Percentiles rank a stretch among this genome's conserved stretches.
These are phyloP conservation scores for Ariolimax columbianus DNA, from an alignment of 2,888 invertebrate genomes.

Conservation along the genomic window DNA sequence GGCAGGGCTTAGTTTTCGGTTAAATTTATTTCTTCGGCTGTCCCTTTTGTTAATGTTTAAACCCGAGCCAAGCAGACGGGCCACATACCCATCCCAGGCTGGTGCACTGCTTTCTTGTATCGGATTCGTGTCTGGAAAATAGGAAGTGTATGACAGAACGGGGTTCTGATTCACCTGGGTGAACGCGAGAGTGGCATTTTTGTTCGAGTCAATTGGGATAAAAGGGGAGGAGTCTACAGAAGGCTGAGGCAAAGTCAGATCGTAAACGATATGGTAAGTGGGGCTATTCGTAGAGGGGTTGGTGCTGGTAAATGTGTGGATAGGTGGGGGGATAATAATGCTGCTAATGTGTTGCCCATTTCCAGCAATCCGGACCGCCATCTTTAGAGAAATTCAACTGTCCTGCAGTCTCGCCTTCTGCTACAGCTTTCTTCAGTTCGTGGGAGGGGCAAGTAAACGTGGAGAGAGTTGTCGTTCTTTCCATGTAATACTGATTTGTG, in stretches of 20 bases:
- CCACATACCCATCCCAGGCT: background rate
- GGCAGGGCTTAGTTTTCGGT: background rate
- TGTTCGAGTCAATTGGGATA: background rate
- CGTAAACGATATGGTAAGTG: conserved; percentile 35
- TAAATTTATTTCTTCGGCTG: background rate
- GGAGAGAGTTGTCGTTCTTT: too few relatives aligned
- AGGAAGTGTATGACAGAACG: background rate
- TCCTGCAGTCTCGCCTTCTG: too few relatives aligned
- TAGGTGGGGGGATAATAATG: conserved; percentile 27
- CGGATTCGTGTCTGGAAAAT: background rate
- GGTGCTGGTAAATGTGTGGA: conserved; percentile 24
- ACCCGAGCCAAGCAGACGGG: background rate
- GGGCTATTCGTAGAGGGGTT: conserved; percentile 31
- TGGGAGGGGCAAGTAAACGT: too few relatives aligned
- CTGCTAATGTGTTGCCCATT: background rate
- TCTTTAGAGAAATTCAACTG: too few relatives aligned
- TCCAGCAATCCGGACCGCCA: background rate
- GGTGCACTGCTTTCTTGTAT: background rate
- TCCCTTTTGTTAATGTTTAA: background rate
- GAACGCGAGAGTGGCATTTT: background rate
- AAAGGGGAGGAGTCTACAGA: background rate
- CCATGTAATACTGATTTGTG: too few relatives aligned
- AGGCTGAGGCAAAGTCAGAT: conserved; percentile 13
- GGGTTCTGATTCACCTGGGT: background rate
- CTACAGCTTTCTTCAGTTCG: too few relatives aligned